phyloP scores from a whole-genome alignment of 2,888 invertebrate genomes.

The Leptarthrus brevirostris region DNA sequence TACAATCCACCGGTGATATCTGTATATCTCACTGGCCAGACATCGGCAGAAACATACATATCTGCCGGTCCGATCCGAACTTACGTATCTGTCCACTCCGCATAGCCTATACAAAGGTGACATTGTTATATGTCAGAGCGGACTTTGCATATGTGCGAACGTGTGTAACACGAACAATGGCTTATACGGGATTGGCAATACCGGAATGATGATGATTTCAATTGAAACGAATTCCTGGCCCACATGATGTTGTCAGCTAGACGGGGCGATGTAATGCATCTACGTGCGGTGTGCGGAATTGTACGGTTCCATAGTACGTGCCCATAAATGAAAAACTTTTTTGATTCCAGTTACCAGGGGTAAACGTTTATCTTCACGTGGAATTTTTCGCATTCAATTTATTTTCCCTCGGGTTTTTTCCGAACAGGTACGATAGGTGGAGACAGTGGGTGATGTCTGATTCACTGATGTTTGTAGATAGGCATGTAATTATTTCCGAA shows the following conservation, averaged over 20 bases:
- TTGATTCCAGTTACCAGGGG: constrained; percentile 22
- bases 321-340: constrained; percentile 33
- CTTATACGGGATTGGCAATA: constrained; percentile 52
- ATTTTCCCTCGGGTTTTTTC: constrained; percentile 32
- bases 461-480: constrained; percentile 35
- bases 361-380: constrained; percentile 47
- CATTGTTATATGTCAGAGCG: constrained; percentile 51
- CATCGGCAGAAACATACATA: constrained; percentile 1
- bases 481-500: constrained; percentile 34
- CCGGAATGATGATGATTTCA: constrained; percentile 52
- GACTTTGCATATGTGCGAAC: constrained; percentile 53
- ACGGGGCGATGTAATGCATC: constrained; percentile 42
- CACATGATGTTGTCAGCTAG: constrained; percentile 52
- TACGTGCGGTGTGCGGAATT: background rate
- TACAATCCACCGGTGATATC: constrained; percentile 44
- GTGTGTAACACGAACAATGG: constrained; percentile 53
- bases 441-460: constrained; percentile 7
- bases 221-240: constrained; percentile 53
- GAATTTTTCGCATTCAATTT: constrained; percentile 46
- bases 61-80: constrained; percentile 25
- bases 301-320: background rate
- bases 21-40: constrained; percentile 34
- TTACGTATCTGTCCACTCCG: constrained; percentile 7
- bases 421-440: background rate
- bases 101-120: constrained; percentile 35